Conservation (phyloP, 2,797 vertebrate species). For the Bradypus variegatus region DNA sequence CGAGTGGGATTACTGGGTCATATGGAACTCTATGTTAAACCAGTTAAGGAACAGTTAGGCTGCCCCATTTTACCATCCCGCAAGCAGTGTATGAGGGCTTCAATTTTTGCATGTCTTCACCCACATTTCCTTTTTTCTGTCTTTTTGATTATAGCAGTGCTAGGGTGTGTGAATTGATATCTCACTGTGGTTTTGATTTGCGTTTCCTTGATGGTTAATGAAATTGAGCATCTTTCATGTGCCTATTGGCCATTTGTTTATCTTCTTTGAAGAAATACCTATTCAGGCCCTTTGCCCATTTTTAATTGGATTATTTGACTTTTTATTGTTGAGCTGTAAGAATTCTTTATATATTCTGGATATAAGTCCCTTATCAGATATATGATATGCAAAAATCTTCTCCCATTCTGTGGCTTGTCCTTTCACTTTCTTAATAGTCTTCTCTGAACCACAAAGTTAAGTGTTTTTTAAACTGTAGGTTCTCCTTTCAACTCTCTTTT, state of each 20-base stretch:
- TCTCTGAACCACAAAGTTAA: background rate
- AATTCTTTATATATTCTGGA: background rate
- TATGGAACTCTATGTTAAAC: background rate
- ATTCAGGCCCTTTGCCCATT: background rate
- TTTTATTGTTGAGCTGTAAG: conserved; percentile 2
- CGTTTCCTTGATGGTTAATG: conserved; percentile 20
- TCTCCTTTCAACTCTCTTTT: background rate
- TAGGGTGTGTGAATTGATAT: background rate
- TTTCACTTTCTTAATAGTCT: background rate
- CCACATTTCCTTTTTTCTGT: background rate
- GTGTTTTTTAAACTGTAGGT: background rate
- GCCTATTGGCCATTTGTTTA: background rate
- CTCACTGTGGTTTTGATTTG: conserved; percentile 41
- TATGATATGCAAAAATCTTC: background rate
- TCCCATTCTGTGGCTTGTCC: background rate
- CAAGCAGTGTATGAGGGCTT: background rate
- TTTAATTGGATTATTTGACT: background rate
- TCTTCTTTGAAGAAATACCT: conserved; percentile 39
- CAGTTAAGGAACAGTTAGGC: background rate
- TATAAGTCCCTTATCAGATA: background rate
- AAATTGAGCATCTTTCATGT: background rate
- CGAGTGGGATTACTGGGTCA: background rate
- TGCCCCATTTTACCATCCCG: background rate
- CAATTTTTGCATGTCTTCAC: background rate
- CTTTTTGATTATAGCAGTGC: background rate